These are phyloP conservation scores for Spialia ferax DNA, from an alignment of 2,888 invertebrate genomes.

Conservation along the genomic window DNA sequence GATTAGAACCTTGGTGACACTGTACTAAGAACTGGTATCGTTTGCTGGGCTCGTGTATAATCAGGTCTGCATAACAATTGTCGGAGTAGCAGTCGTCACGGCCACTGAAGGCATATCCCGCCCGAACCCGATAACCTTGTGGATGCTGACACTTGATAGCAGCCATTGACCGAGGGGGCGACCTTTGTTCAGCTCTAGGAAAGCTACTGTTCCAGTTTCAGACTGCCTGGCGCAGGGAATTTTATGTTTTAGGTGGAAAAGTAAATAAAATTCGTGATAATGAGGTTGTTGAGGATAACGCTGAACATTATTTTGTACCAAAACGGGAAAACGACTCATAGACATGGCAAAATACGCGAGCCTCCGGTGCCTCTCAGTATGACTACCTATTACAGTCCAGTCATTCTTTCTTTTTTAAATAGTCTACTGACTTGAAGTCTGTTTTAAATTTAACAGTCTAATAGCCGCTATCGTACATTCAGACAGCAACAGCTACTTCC, in stretches of 20 bases:
- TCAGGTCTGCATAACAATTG: constrained; percentile 27
- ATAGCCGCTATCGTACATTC: too few species aligned
- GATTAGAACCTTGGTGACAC: background rate
- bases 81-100: constrained; percentile 28
- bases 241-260: background rate
- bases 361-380: too few species aligned
- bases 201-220: constrained; percentile 13
- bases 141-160: constrained; percentile 61
- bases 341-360: too few species aligned
- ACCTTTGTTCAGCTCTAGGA: constrained; percentile 26
- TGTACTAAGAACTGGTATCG: background rate
- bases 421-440: too few species aligned
- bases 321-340: too few species aligned
- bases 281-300: too few species aligned
- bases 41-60: background rate
- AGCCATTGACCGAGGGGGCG: constrained; percentile 53
- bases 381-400: too few species aligned
- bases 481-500: too few species aligned
- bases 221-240: background rate
- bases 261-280: too few species aligned
- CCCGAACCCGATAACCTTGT: constrained; percentile 42
- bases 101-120: constrained; percentile 28
- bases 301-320: too few species aligned
- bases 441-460: too few species aligned
- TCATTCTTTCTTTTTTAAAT: too few species aligned